phyloP scores from a whole-genome alignment of 2,113 vertebrate species.

The Megaceryle maxima region DNA sequence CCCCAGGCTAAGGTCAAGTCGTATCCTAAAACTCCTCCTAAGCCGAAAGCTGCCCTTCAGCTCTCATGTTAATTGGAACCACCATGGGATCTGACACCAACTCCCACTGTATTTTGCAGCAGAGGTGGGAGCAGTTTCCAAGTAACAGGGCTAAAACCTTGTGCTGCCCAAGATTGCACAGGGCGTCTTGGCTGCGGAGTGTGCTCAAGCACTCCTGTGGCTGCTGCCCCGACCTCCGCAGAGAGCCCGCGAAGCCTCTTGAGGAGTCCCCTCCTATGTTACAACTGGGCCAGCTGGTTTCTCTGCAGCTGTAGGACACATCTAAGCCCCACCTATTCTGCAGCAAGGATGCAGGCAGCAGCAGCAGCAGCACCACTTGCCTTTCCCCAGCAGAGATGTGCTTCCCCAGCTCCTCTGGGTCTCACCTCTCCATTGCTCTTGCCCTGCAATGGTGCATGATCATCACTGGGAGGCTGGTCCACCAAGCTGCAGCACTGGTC shows the following conservation, averaged over 20 bases:
- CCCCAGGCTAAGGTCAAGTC: background rate
- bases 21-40: background rate
- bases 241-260: background rate
- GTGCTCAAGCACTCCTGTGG: background rate
- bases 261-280: fast-evolving
- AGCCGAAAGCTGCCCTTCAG: background rate
- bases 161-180: background rate
- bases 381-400: background rate
- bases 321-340: background rate
- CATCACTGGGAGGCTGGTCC: background rate
- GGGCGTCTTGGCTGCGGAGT: background rate
- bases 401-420: background rate
- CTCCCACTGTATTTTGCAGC: background rate
- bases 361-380: background rate
- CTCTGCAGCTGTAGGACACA: background rate
- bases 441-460: background rate
- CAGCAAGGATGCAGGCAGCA: background rate
- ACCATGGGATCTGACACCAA: background rate
- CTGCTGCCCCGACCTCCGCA: background rate
- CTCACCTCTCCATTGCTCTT: background rate
- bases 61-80: background rate
- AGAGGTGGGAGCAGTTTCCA: background rate
- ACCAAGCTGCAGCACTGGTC: background rate
- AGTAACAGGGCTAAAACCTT: background rate
- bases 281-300: background rate